These are phyloP conservation scores for Elgaria multicarinata DNA, from an alignment of 2,113 vertebrate species.

Conservation along the genomic window DNA sequence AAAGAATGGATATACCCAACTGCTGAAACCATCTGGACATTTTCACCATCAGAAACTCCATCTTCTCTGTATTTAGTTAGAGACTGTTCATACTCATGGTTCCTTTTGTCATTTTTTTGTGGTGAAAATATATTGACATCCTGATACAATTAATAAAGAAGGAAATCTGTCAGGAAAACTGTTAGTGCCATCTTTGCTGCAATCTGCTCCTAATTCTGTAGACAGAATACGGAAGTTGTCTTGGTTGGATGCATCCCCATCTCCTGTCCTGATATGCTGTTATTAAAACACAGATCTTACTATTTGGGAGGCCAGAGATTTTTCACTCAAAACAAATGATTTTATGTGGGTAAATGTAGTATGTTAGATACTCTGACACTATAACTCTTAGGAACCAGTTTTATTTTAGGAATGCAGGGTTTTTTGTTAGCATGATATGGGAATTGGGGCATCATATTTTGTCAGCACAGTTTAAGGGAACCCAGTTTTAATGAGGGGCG, in stretches of 20 bases:
- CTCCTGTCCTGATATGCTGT: conserved; percentile 17
- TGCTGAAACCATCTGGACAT: background rate
- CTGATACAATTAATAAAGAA: conserved; percentile 14
- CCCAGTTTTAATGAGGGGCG: background rate
- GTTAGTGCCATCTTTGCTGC: conserved; percentile 29
- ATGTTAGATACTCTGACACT: background rate
- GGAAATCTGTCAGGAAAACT: conserved; percentile 26
- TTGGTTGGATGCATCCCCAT: conserved; percentile 13
- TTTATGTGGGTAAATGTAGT: conserved; percentile 2
- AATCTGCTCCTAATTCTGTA: conserved; percentile 33
- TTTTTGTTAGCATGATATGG: background rate
- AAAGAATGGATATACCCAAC: background rate
- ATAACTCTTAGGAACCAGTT: background rate
- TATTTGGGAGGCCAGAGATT: conserved; percentile 13
- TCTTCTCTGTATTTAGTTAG: background rate
- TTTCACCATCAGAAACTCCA: background rate
- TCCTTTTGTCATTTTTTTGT: background rate
- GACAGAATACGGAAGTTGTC: conserved; percentile 16
- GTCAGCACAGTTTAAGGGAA: background rate
- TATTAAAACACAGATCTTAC: conserved; percentile 15
- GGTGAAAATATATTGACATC: conserved; percentile 15
- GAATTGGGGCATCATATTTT: background rate
- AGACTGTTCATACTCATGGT: background rate
- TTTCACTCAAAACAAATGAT: conserved; percentile 12
- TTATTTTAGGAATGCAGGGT: background rate